Base-by-base conservation (phyloP, 1,140 invertebrate genomes). In the Hormaphis cornu region DNA sequence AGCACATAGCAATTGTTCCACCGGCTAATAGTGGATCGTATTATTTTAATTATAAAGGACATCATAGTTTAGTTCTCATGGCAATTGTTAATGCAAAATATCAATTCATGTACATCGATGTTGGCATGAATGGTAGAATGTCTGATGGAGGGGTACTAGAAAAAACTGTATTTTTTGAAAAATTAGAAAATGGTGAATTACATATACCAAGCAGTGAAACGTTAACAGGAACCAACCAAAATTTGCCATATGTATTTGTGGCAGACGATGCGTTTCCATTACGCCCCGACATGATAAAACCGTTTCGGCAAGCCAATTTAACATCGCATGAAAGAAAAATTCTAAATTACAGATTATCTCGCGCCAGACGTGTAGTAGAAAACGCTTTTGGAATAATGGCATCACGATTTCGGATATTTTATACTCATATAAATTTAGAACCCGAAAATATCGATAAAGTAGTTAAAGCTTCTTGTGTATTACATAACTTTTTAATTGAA, bases 41-140 rank as follows among this genome's bases (percentile, higher is more conserved):
- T 5, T 80, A 69, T 73, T 77, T 72, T 58, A 81, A 80, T 71
- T 78, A 80, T 70, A 80, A 80, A 66, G 58, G 72, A 9, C 76
- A 69, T 66, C 79, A 76, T 58, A 76, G 74, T 30, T 72, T 79
- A 16, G 76, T 80, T 28, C 63, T 81, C 71, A 35, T 74, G 70
- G 71, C 72, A 69, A 37, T 73, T 59, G 76, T 75, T 37, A 77
- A 81, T 73, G 73, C 74, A 16, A 71, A 78, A 63, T 81, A 80
- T 61, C 72, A 73, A 28, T 80, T 80, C 66, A 70, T 75, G n/a
- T 75, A 69, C 53, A 69, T 76, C 44, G 75, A 81, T 74, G 71
- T 78, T 54, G 78, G 77, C 4, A 72, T 69, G 50, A 72, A 76
- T 73, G 76, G 76, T 12, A 76, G 56, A 73, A 72, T 70, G 73